Evolutionary conservation across 2,113 vertebrate genomes (phyloP).

Genomic region (Tyrannus savana): DNA sequence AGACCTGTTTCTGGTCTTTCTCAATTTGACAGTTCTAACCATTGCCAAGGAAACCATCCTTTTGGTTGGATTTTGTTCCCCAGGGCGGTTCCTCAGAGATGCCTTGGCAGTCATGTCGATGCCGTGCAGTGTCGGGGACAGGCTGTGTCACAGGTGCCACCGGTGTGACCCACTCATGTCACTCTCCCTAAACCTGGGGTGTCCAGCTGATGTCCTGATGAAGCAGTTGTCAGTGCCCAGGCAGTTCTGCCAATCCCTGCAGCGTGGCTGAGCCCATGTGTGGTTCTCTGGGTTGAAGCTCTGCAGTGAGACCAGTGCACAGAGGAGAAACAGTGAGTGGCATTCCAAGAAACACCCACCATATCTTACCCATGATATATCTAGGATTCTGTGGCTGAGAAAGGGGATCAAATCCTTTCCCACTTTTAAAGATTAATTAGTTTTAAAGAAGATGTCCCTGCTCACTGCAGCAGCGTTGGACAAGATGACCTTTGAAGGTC

Average conservation of each 20-base stretch:
- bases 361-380: neutral
- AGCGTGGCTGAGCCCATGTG: neutral
- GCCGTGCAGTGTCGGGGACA: neutral
- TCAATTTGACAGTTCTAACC: neutral
- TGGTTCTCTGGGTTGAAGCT: neutral
- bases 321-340: neutral
- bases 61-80: neutral
- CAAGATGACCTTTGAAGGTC: neutral
- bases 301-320: neutral
- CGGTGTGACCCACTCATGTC: neutral
- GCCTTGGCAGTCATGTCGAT: rapidly evolving
- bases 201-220: neutral
- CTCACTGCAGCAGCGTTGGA: neutral
- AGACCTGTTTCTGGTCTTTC: neutral
- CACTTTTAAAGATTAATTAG: neutral
- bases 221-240: neutral
- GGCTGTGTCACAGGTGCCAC: neutral
- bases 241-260: neutral
- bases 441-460: neutral
- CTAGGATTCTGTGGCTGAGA: neutral
- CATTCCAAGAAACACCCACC: neutral
- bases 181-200: neutral
- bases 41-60: neutral
- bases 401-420: neutral
- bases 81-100: neutral